Conservation (phyloP, 1,140 invertebrate species). For the Megalopta genalis region DNA sequence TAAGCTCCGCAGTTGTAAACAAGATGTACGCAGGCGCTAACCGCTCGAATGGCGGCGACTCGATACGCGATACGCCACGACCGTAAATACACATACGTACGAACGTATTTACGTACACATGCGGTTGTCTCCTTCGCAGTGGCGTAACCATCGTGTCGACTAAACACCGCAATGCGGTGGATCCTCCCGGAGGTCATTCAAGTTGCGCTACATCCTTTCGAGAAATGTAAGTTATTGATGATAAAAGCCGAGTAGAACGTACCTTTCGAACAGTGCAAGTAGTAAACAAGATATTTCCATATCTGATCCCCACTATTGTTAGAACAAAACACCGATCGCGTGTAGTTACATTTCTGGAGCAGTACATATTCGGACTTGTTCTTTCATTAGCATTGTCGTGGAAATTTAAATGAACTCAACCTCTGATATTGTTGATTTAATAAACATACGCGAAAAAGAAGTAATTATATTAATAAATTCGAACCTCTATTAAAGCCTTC, state of each 20-base stretch:
- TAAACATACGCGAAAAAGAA: neutral
- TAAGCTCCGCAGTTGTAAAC: slow-evolving; percentile 80
- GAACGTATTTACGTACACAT: slow-evolving; percentile 48
- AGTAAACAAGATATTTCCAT: neutral
- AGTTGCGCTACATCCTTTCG: slow-evolving; percentile 22
- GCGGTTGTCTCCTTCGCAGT: slow-evolving; percentile 27
- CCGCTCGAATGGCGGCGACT: slow-evolving; percentile 75
- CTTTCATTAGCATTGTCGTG: neutral
- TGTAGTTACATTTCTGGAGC: neutral
- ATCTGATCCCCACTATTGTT: neutral
- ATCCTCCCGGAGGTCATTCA: slow-evolving; percentile 36
- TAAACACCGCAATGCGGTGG: slow-evolving; percentile 59
- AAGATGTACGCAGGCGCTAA: slow-evolving; percentile 77
- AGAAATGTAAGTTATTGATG: slow-evolving; percentile 17
- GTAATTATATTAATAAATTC: neutral
- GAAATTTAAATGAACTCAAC: neutral
- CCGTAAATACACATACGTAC: slow-evolving; percentile 54
- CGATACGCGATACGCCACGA: slow-evolving; percentile 68
- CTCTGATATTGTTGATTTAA: neutral
- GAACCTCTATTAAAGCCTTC: too few species aligned
- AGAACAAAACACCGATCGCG: neutral
- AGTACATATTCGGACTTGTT: neutral
- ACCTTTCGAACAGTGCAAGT: neutral
- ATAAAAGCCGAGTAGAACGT: neutral
- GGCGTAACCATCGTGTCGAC: slow-evolving; percentile 54